Percentiles rank a stretch among this genome's conserved stretches.
These are phyloP conservation scores for Parnassius orleans DNA, from an alignment of 2,888 invertebrate species.

Conservation along the genomic window DNA sequence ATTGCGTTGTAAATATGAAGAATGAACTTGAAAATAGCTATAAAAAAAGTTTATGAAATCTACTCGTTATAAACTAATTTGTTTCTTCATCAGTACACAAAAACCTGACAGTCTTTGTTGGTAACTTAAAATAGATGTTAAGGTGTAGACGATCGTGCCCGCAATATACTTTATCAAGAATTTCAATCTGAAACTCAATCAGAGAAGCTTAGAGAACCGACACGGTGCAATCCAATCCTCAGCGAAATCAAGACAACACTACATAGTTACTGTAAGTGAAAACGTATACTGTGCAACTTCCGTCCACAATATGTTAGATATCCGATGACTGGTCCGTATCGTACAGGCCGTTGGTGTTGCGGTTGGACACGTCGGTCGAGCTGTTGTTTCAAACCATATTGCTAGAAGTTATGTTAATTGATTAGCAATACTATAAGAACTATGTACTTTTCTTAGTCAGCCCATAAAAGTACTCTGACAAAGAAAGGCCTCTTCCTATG, in stretches of 20 bases:
- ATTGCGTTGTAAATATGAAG: background rate
- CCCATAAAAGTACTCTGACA: too few relatives aligned
- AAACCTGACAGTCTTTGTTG: background rate
- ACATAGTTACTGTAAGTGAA: constrained; percentile 65
- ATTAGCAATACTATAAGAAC: too few relatives aligned
- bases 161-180: constrained; percentile 33
- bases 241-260: constrained; percentile 65
- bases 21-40: too few relatives aligned
- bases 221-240: constrained; percentile 55
- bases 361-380: constrained; percentile 57
- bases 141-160: background rate
- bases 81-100: background rate
- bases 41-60: too few relatives aligned
- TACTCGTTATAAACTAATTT: background rate
- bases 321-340: constrained; percentile 53
- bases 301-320: constrained; percentile 64
- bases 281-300: constrained; percentile 75
- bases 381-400: constrained; percentile 24
- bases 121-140: background rate
- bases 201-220: constrained; percentile 60
- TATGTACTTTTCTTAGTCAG: too few relatives aligned
- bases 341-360: constrained; percentile 44
- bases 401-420: too few relatives aligned
- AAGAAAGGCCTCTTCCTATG: too few relatives aligned
- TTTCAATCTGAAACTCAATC: constrained; percentile 70